Base-by-base conservation (phyloP, 2,113 vertebrate genomes). In the Pogona vitticeps region DNA sequence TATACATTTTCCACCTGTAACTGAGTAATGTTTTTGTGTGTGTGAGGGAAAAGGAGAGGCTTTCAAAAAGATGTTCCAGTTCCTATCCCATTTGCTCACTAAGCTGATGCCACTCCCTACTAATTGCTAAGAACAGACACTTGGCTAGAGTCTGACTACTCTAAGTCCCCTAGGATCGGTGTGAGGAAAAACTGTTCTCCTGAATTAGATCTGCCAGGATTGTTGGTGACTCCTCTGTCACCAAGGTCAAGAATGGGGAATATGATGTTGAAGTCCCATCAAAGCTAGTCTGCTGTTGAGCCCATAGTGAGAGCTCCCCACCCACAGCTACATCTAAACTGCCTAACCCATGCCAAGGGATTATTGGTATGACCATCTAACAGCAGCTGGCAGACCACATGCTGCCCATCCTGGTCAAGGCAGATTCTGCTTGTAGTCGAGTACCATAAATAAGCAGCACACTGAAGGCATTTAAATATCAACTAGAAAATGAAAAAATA, bases 1-100 rank as follows among this genome's bases (percentile, higher is more conserved):
- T 97, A 91, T 94, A 95, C 97, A 98, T 97, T 89, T 36, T 58
- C 73, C 92, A 71, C 81, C 88, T 87, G 82, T 23, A 38, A 33
- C 59, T 26, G 15, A 52, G 36, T 12, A 26, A 61, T 28, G 17
- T 2, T 26, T 40, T 72, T 31, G 40, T 33, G 2, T 72, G 52
- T 72, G 14, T 26, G 6, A 59, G 52, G 23, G 13, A 72, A 33
- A 38, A 1, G 59, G 2, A 26, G 40, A 12, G 8, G 17, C n/a
- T 15, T 61, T 21, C 33, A 21, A 58, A 72, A 31, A 28, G 3
- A 42, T n/a, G 18, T 63, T n/a, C 8, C 26, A 42, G 17, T 2
- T 65, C 14, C 58, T 7, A 56, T n/a, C 12, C 58, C 36, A 20
- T 26, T n/a, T n/a, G n/a, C n/a, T n/a, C n/a, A 36, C 1, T 12